Conservation (phyloP, 2,888 invertebrate species). For the Diachrysia chrysitis region DNA sequence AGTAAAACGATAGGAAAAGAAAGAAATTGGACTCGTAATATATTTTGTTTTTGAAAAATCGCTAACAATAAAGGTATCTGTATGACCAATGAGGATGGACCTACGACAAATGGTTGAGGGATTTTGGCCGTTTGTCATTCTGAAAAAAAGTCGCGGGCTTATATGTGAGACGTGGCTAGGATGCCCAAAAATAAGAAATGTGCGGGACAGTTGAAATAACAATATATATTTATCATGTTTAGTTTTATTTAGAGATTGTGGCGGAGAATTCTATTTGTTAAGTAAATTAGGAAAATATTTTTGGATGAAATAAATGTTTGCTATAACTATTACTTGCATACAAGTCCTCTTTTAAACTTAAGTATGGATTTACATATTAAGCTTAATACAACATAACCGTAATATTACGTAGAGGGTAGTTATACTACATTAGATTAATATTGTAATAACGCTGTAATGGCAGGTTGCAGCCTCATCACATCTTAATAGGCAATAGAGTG, state of each 20-base stretch:
- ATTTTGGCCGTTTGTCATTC: conserved; percentile 77
- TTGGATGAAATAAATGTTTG: background rate
- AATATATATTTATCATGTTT: conserved; percentile 43
- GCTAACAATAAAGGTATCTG: conserved; percentile 78
- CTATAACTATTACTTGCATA: background rate
- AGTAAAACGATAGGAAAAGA: conserved; percentile 49
- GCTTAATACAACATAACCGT: background rate
- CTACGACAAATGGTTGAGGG: conserved; percentile 72
- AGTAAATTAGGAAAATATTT: conserved; percentile 9
- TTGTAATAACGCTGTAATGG: conserved; percentile 35
- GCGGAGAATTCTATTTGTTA: conserved; percentile 20
- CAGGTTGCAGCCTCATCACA: conserved; percentile 15
- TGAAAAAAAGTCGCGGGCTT: conserved; percentile 61
- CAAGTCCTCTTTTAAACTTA: background rate
- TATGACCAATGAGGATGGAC: conserved; percentile 63
- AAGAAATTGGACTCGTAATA: conserved; percentile 69
- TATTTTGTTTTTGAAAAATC: conserved; percentile 81
- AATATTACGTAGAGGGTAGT: conserved; percentile 5
- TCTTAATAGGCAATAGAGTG: conserved; percentile 28
- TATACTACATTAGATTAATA: conserved; percentile 30
- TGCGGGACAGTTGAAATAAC: conserved; percentile 31
- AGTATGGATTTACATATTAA: conserved; percentile 4
- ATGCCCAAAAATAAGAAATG: conserved; percentile 46
- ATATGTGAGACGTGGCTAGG: conserved; percentile 50
- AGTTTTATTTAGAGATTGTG: conserved; percentile 38